Conservation (phyloP, 2,797 vertebrate species). For the Pangasius macronema region DNA sequence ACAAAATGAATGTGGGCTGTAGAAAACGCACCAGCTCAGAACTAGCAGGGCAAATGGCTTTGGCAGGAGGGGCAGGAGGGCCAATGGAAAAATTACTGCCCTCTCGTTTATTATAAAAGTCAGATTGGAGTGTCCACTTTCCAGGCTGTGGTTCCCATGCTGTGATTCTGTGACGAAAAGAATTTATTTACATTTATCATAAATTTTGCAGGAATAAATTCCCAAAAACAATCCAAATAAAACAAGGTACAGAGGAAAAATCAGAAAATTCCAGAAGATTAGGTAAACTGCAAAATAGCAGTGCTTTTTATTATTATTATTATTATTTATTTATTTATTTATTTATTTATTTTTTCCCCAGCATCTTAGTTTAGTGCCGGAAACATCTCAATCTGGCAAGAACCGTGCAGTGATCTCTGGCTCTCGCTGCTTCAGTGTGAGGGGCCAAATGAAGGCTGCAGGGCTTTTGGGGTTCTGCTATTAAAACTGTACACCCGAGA, state of each 20-base stretch:
- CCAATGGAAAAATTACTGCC: constrained; percentile 51
- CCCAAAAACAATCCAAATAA: constrained; percentile 29
- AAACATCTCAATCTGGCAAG: constrained; percentile 40
- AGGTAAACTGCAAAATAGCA: constrained; percentile 39
- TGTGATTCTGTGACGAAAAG: constrained; percentile 37
- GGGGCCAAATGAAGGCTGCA: constrained; percentile 16
- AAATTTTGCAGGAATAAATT: constrained; percentile 40
- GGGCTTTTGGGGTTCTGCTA: constrained; percentile 32
- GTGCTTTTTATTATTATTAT: constrained; percentile 8
- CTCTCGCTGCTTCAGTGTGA: constrained; percentile 23
- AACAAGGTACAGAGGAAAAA: background rate
- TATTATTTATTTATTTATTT: too few species aligned
- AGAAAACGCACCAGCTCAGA: constrained; percentile 14
- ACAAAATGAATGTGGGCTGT: constrained; percentile 72
- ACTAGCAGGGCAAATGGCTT: constrained; percentile 12
- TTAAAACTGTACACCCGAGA: constrained; percentile 48
- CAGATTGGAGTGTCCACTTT: constrained; percentile 41
- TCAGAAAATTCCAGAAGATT: constrained; percentile 16
- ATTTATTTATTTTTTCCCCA: background rate
- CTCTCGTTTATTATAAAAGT: constrained; percentile 54
- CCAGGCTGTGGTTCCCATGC: constrained; percentile 34
- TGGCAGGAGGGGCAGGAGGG: constrained; percentile 22
- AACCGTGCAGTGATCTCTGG: constrained; percentile 15
- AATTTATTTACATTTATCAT: constrained; percentile 35
- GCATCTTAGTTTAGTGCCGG: constrained; percentile 5